A percentile compares a stretch with the other conserved stretches of the same genome.
These are phyloP conservation scores for Coryphaenoides rupestris DNA, from an alignment of 2,113 vertebrate genomes.

Conservation along the genomic window DNA sequence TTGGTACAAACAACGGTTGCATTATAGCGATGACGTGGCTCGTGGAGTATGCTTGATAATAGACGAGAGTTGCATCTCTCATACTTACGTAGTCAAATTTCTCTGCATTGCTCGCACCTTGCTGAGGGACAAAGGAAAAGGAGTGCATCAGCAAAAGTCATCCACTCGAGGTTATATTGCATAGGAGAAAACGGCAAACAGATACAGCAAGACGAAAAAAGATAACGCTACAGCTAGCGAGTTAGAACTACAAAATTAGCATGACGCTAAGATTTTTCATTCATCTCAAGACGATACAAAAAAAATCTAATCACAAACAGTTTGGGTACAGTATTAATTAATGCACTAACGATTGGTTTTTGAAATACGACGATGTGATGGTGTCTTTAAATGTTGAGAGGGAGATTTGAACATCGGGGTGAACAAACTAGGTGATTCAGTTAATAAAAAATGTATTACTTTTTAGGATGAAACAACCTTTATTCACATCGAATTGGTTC, in stretches of 20 bases:
- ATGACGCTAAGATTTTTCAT: conserved; percentile 24
- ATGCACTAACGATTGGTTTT: conserved; percentile 24
- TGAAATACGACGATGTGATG: conserved; percentile 29
- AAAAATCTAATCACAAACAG: conserved; percentile 27
- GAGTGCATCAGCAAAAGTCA: conserved; percentile 14
- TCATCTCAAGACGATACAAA: not conserved
- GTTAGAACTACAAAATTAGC: conserved; percentile 39
- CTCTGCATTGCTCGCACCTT: conserved; percentile 92
- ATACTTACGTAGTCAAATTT: conserved; percentile 98
- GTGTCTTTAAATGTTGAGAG: conserved; percentile 27
- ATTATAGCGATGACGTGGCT: not conserved
- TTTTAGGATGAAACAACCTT: not conserved
- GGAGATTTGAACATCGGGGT: conserved; percentile 34
- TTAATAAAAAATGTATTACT: conserved; percentile 9
- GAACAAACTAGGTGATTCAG: conserved; percentile 28
- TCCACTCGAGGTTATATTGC: not conserved
- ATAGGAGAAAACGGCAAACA: conserved; percentile 22
- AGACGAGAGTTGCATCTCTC: not conserved
- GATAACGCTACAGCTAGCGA: conserved; percentile 31
- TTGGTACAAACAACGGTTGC: not conserved
- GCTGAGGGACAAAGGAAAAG: conserved; percentile 70
- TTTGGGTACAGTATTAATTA: conserved; percentile 28
- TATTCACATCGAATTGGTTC: not conserved
- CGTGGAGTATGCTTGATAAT: not conserved
- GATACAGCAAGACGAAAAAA: conserved; percentile 25